A percentile compares a stretch with the other conserved stretches of the same genome.
Evolutionary conservation across 2,113 vertebrate genomes (phyloP).

Genomic region (Emydocephalus ijimae): DNA sequence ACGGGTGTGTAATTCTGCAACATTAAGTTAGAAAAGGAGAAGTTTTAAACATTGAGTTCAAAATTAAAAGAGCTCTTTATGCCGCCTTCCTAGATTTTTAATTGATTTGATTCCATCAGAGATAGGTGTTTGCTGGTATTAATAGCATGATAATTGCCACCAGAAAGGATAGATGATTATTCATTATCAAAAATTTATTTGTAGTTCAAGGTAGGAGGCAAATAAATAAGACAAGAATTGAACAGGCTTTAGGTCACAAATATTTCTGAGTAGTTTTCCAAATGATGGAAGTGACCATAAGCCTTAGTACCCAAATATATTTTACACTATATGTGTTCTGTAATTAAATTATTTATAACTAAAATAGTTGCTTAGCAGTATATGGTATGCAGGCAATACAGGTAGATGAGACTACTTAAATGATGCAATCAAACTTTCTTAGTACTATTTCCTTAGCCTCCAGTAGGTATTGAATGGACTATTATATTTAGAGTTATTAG

Average conservation of each 20-base stretch:
- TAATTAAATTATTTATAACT: not conserved
- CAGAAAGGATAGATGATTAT: not conserved
- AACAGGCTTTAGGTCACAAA: not conserved
- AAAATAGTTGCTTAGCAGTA: not conserved
- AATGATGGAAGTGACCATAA: not conserved
- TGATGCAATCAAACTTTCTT: not conserved
- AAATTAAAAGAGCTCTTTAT: not conserved
- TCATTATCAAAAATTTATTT: not conserved
- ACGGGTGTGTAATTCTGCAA: not conserved
- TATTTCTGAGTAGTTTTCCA: not conserved
- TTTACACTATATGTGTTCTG: not conserved
- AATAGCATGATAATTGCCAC: not conserved
- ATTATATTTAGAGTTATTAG: not conserved
- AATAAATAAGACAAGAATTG: not conserved
- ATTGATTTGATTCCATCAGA: not conserved
- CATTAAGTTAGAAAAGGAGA: not conserved
- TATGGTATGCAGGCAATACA: not conserved
- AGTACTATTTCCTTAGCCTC: not conserved
- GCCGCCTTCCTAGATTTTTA: not conserved
- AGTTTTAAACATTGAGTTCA: not conserved
- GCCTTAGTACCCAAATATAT: not conserved
- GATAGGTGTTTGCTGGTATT: not conserved
- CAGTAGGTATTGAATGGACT: not conserved
- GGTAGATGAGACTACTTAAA: not conserved
- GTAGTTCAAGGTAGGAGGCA: not conserved